These are phyloP conservation scores for Achlya flavicornis DNA, from an alignment of 2,888 invertebrate species.

Conservation along the genomic window DNA sequence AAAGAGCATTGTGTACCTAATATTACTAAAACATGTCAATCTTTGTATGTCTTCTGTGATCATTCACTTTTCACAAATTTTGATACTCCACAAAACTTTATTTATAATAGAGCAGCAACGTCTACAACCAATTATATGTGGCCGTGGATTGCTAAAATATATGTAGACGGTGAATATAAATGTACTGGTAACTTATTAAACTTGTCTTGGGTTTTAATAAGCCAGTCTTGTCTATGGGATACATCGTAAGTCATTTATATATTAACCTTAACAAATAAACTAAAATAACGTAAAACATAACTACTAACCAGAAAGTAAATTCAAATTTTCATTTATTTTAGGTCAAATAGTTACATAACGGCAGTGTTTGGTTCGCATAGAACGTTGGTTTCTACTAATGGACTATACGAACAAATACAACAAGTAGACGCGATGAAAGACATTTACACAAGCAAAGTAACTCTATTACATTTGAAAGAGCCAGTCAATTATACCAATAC, in stretches of 20 bases:
- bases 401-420: constrained; percentile 88
- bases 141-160: constrained; percentile 91
- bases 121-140: constrained; percentile 57
- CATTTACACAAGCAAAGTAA: constrained; percentile 84
- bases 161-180: constrained; percentile 86
- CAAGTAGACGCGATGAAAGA: constrained; percentile 84
- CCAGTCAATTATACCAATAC: constrained; percentile 85
- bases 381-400: constrained; percentile 81
- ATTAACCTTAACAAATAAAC: constrained; percentile 4
- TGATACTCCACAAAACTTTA: constrained; percentile 49
- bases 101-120: constrained; percentile 44
- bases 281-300: constrained; percentile 1
- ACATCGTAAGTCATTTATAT: constrained; percentile 52
- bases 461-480: constrained; percentile 85
- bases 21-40: constrained; percentile 78
- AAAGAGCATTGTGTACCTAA: constrained; percentile 76
- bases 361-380: constrained; percentile 88
- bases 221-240: constrained; percentile 80
- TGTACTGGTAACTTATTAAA: constrained; percentile 89
- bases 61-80: constrained; percentile 69
- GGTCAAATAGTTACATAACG: constrained; percentile 84
- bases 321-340: constrained; percentile 49
- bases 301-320: not conserved
- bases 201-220: constrained; percentile 86
- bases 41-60: constrained; percentile 82